Evolutionary conservation across 2,888 invertebrate species (phyloP).

Genomic region (Melangyna quadrimaculata): DNA sequence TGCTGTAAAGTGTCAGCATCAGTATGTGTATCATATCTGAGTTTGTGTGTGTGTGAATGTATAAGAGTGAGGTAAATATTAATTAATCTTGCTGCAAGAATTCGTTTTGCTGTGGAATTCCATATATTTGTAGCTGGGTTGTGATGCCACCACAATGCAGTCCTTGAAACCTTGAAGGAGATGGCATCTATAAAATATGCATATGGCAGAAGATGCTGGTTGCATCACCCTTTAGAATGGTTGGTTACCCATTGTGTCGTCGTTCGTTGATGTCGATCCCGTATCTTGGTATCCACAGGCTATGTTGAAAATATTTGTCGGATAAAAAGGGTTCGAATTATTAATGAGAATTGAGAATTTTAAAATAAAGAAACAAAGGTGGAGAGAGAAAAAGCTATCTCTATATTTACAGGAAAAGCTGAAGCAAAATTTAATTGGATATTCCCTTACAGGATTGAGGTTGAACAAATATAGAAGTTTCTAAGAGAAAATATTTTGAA

Average conservation of each 20-base stretch:
- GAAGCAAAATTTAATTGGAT: neutral
- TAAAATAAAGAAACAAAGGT: constrained; percentile 15
- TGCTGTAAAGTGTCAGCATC: neutral
- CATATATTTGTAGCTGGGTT: neutral
- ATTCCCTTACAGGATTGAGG: neutral
- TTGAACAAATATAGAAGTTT: neutral
- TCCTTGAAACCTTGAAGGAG: constrained; percentile 24
- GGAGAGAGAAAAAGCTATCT: neutral
- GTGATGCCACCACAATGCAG: constrained; percentile 29
- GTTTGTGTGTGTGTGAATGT: neutral
- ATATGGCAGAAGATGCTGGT: constrained; percentile 19
- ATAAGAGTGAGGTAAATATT: constrained; percentile 6
- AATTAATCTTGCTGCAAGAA: constrained; percentile 48
- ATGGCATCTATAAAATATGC: constrained; percentile 49
- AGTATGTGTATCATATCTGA: neutral
- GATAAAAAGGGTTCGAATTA: constrained; percentile 45
- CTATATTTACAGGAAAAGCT: neutral
- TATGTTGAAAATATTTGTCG: constrained; percentile 3
- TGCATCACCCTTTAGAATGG: constrained; percentile 9
- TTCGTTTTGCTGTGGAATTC: constrained; percentile 25
- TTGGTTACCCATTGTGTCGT: constrained; percentile 1
- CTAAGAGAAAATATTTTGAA: neutral
- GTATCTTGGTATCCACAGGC: neutral
- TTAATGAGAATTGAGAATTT: constrained; percentile 53
- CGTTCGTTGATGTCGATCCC: neutral